A percentile compares a stretch with the other conserved stretches of the same genome.
phyloP scores from a whole-genome alignment of 2,888 invertebrate genomes.

The Ormyrus thymus region DNA sequence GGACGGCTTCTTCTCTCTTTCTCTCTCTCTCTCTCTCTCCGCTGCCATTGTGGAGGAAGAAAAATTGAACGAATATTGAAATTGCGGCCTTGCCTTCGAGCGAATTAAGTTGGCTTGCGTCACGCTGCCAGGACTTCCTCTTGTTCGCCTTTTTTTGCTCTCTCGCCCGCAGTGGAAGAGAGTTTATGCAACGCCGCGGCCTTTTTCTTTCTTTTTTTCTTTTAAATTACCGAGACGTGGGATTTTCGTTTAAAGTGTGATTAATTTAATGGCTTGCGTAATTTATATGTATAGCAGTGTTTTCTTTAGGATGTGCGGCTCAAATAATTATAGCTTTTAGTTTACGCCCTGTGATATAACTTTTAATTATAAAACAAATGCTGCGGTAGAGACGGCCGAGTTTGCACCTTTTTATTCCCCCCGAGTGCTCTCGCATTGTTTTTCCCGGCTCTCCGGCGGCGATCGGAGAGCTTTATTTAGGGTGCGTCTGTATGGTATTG shows the following conservation, averaged over 20 bases:
- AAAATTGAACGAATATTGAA: slow-evolving; percentile 5
- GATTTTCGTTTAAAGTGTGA: slow-evolving; percentile 2
- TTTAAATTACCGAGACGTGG: slow-evolving; percentile 12
- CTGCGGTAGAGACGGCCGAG: too few species aligned
- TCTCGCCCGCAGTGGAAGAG: not conserved
- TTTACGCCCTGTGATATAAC: too few species aligned
- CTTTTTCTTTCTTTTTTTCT: not conserved
- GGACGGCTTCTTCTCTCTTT: too few species aligned
- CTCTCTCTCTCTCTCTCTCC: not conserved
- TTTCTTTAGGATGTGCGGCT: too few species aligned
- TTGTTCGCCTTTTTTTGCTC: not conserved
- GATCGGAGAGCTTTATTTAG: too few species aligned
- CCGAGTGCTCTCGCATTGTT: too few species aligned
- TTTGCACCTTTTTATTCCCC: too few species aligned
- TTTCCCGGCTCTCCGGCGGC: too few species aligned
- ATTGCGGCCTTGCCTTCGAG: not conserved
- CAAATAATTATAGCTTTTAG: too few species aligned
- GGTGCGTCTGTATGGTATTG: too few species aligned
- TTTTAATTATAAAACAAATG: too few species aligned
- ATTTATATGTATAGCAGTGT: not conserved
- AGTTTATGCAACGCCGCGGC: not conserved
- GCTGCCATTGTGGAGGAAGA: not conserved
- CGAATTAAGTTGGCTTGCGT: not conserved
- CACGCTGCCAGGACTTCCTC: not conserved
- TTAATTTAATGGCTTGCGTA: slow-evolving; percentile 1